phyloP scores from a whole-genome alignment of 2,797 vertebrate species.

The Centroberyx gerrardi region DNA sequence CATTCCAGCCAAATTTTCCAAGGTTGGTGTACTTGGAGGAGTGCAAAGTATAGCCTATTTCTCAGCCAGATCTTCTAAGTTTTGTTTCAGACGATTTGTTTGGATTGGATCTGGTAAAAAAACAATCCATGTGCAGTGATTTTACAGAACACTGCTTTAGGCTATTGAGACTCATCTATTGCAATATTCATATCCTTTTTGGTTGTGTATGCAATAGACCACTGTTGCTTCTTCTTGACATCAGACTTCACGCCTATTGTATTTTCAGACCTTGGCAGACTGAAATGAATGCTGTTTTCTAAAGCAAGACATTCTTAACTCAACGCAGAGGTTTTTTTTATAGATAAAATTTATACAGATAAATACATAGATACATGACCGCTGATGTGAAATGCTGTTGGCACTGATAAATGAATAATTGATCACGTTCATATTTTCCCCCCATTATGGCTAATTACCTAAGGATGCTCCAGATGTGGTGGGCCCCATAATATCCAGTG shows the following conservation, averaged over 20 bases:
- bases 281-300: not conserved
- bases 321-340: too few species aligned
- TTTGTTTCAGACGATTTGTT: not conserved
- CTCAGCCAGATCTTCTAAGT: not conserved
- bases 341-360: too few species aligned
- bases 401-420: too few species aligned
- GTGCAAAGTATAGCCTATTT: slow-evolving; percentile 25
- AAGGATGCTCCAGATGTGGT: not conserved
- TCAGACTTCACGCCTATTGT: too few species aligned
- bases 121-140: not conserved
- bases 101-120: not conserved
- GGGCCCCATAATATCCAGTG: slow-evolving; percentile 19
- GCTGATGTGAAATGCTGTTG: too few species aligned
- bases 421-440: too few species aligned
- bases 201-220: not conserved
- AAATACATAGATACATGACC: too few species aligned
- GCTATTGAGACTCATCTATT: not conserved
- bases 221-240: not conserved
- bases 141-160: not conserved
- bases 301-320: too few species aligned
- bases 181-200: not conserved
- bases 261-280: not conserved
- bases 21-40: not conserved
- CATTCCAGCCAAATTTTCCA: not conserved
- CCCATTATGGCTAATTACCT: not conserved